phyloP scores from a whole-genome alignment of 2,888 invertebrate genomes.

The Drosophila pseudotakahashii region DNA sequence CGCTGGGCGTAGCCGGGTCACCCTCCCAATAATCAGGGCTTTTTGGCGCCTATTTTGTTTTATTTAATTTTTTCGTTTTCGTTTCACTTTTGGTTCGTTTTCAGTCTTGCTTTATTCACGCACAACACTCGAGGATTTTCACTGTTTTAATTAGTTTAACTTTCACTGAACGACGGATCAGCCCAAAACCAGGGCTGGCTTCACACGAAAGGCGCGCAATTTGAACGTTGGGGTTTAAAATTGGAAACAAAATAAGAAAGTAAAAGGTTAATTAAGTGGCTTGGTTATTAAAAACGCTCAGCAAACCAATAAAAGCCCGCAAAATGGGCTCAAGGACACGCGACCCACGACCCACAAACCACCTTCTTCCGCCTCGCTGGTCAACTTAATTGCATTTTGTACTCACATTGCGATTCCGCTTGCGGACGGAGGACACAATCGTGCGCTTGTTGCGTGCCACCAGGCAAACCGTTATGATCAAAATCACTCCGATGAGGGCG shows the following conservation, averaged over 20 bases:
- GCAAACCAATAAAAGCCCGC: too few species aligned
- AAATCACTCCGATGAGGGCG: slow-evolving; percentile 85
- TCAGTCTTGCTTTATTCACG: not conserved
- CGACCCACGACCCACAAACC: not conserved
- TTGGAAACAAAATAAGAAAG: too few species aligned
- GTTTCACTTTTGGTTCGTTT: not conserved
- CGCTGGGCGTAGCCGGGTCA: not conserved
- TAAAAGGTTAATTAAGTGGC: too few species aligned
- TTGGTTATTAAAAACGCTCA: too few species aligned
- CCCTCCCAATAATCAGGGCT: not conserved
- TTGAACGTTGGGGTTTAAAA: not conserved
- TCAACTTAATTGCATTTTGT: slow-evolving; percentile 60
- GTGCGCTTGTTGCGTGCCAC: slow-evolving; percentile 85
- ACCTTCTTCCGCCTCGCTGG: slow-evolving; percentile 3
- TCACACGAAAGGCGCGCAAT: not conserved
- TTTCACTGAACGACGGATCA: not conserved
- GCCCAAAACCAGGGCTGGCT: not conserved
- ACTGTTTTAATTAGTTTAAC: not conserved
- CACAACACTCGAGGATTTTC: not conserved
- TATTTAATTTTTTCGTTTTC: too few species aligned
- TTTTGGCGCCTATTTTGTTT: not conserved
- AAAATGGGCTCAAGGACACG: slow-evolving; percentile 16
- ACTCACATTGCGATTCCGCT: slow-evolving; percentile 84
- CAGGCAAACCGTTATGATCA: slow-evolving; percentile 85
- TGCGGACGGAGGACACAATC: slow-evolving; percentile 82